Evolutionary conservation across 92 coral and sea anemone species (phyloP).

Genomic region (Zoanthus gigantus): DNA sequence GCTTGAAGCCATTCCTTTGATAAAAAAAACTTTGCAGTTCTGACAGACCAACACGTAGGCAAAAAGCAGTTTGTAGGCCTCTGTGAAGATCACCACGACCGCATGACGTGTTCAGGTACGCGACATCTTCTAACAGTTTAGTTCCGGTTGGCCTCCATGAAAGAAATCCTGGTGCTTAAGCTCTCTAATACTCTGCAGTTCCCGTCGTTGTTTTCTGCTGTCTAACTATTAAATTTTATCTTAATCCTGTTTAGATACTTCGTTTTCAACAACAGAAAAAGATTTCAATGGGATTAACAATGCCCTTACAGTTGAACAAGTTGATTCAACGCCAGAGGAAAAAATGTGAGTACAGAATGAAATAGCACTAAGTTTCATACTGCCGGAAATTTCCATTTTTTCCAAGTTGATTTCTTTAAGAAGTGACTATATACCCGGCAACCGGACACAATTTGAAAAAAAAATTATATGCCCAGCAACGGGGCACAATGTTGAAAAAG

Average conservation of each 20-base stretch:
- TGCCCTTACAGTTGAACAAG: not conserved
- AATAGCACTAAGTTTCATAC: not conserved
- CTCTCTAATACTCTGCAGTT: not conserved
- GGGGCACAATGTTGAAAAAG: too few relatives aligned
- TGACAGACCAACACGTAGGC: too few relatives aligned
- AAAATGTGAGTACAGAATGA: conserved; percentile 20
- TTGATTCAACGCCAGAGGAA: not conserved
- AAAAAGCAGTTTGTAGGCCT: too few relatives aligned
- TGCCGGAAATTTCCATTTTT: not conserved
- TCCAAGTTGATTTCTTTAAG: not conserved
- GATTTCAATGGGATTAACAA: conserved; percentile 16
- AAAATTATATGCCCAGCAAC: too few relatives aligned
- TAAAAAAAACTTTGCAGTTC: too few relatives aligned
- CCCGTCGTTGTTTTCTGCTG: not conserved
- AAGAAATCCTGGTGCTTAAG: too few relatives aligned
- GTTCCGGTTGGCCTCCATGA: too few relatives aligned
- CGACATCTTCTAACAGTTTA: too few relatives aligned
- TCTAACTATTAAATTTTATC: not conserved
- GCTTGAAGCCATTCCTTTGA: too few relatives aligned
- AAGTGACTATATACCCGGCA: too few relatives aligned
- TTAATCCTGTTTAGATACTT: conserved; percentile 17
- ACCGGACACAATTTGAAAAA: too few relatives aligned
- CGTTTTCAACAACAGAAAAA: conserved; percentile 22
- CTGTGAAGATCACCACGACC: not conserved
- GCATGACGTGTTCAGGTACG: too few relatives aligned